Evolutionary conservation across 53 echinoderm and acorn worm genomes (phyloP).

Genomic region (Holothuria leucospilota): DNA sequence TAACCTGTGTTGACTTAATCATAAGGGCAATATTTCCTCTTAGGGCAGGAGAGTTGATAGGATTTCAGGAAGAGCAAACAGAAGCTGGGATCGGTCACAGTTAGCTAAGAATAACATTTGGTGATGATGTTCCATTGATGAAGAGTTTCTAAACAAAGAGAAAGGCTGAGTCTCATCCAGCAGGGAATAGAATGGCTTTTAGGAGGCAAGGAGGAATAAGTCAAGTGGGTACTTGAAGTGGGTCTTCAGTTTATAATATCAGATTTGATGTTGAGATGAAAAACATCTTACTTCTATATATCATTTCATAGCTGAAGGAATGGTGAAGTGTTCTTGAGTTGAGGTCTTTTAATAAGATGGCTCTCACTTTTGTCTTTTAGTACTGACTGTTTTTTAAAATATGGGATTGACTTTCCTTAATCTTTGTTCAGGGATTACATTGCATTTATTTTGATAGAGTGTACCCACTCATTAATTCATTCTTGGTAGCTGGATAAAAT

Average conservation of each 20-base stretch:
- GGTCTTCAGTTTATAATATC: slow-evolving; percentile 42
- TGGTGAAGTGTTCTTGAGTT: slow-evolving; percentile 34
- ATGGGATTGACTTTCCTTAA: no score
- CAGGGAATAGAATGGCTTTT: slow-evolving; percentile 39
- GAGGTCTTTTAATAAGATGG: background rate
- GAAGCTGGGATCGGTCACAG: slow-evolving; percentile 25
- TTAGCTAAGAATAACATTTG: slow-evolving; percentile 51
- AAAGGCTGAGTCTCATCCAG: background rate
- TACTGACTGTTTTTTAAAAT: no score
- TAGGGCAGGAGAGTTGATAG: slow-evolving; percentile 44
- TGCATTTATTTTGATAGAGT: no score
- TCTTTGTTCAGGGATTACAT: no score
- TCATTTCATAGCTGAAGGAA: slow-evolving; percentile 27
- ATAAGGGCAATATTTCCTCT: slow-evolving; percentile 47
- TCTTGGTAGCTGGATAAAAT: no score
- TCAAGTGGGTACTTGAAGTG: slow-evolving; percentile 12
- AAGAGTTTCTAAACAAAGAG: slow-evolving; percentile 24
- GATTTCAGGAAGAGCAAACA: slow-evolving; percentile 35
- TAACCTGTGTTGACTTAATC: slow-evolving; percentile 47
- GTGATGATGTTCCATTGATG: slow-evolving; percentile 35
- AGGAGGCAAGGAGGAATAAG: slow-evolving; percentile 37
- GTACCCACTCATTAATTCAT: no score
- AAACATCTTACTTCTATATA: slow-evolving; percentile 18
- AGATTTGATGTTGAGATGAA: slow-evolving; percentile 26
- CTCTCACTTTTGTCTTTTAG: no score